A percentile compares a stretch with the other conserved stretches of the same genome.
phyloP scores from a whole-genome alignment of 2,113 vertebrate species.

The Paradisaea rubra region DNA sequence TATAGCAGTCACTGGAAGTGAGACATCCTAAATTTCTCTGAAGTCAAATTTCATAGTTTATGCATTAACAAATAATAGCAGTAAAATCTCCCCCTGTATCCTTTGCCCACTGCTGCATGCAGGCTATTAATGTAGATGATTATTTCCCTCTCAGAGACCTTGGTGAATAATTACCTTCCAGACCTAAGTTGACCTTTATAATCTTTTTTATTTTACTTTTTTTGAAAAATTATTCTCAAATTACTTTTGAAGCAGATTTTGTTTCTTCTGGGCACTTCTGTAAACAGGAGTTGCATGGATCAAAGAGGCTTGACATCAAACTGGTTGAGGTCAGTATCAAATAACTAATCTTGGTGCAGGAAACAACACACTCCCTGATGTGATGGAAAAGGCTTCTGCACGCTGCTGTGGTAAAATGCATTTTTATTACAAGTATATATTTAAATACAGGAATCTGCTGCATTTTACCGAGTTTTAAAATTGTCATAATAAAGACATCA shows the following conservation, averaged over 20 bases:
- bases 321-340: not conserved
- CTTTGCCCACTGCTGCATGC: not conserved
- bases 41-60: not conserved
- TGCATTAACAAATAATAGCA: not conserved
- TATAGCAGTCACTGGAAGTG: not conserved
- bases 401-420: not conserved
- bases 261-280: not conserved
- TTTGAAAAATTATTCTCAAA: not conserved
- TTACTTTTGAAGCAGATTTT: constrained; percentile 1
- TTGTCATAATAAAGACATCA: not conserved
- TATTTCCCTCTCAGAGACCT: not conserved
- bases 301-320: not conserved
- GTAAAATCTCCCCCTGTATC: not conserved
- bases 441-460: not conserved
- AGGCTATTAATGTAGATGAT: not conserved
- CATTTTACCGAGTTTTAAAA: not conserved
- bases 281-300: not conserved
- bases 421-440: not conserved
- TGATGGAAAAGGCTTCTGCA: not conserved
- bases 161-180: not conserved
- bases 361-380: not conserved
- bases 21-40: not conserved
- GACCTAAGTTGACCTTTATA: not conserved
- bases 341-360: not conserved
- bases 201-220: not conserved